Base-by-base conservation (phyloP, 30 jellyfish, hydroid and myxozoan genomes). In the Aurelia sp. region DNA sequence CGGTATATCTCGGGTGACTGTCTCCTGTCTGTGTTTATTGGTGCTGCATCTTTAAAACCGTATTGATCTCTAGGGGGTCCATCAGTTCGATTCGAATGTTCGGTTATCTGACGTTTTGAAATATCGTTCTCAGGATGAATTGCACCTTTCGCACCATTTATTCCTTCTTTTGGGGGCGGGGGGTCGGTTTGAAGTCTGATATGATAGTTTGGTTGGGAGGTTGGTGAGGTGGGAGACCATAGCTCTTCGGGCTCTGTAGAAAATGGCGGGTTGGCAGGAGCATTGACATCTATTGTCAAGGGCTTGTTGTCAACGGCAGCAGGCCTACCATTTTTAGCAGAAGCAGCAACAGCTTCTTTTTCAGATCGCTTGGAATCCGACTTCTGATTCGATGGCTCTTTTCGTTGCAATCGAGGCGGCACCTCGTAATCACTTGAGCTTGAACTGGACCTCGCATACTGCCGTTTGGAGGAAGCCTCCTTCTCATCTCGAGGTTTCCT, bases 191-290 rank as follows among this genome's bases (percentile, higher is more conserved):
- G 21, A 55, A 16, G 69, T 57, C 50, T 18, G 67, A 58, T 58
- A 58, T 20, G 67, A 58, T 15, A 58, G 24, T 17, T 58, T 58
- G 67, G 78, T n/a, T 68, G 61, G 20, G 59, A 58, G 61, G 71
- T 35, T 2, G 76, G 47, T 33, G 51, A 48, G 67, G 69, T 50
- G 7, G 93, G 93, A 8, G 93, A 84, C 93, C 93, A 84, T 17
- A 84, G 68, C 76, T 84, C 93, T 31, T 20, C 62, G 11, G 88
- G 76, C 27, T 72, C 93, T 3, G 72, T 12, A 17, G 40, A 22
- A 18, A 74, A 57, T n/a, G 48, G n/a, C 16, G 16, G 16, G 58
- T 52, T 40, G 16, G 13, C 53, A 2, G 74, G 84, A 50, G 66
- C 16, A 24, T 80, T 22, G 57, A 33, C 82, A 17, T 52, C 31